phyloP scores from a whole-genome alignment of 64 coral and sea anemone species.

The Catalaphyllia jardinei region DNA sequence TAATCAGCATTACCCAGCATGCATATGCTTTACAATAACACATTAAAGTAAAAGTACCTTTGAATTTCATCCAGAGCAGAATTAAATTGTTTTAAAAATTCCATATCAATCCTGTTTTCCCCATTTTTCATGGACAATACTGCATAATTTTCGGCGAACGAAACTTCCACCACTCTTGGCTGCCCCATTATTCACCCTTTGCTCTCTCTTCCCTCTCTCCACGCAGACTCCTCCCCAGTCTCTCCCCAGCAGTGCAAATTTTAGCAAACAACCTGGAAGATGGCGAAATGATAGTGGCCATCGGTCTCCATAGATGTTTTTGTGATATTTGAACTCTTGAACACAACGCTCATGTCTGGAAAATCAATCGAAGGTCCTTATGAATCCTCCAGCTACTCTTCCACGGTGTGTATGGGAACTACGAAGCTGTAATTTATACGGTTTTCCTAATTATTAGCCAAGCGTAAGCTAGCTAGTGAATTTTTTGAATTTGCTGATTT shows the following conservation, averaged over 20 bases:
- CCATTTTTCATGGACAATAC: conserved; percentile 72
- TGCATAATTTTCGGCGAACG: conserved; percentile 70
- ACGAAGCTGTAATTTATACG: not conserved
- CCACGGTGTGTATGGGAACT: not conserved
- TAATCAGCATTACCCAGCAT: too few relatives aligned
- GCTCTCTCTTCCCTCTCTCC: too few relatives aligned
- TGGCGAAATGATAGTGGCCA: not conserved
- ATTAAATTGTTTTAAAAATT: conserved; percentile 59
- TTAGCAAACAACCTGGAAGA: conserved; percentile 15
- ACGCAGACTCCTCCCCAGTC: not conserved
- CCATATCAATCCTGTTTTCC: conserved; percentile 62
- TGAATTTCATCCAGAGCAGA: conserved; percentile 65
- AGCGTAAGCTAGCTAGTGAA: too few relatives aligned
- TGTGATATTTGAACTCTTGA: not conserved
- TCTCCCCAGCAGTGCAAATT: not conserved
- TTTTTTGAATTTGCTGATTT: too few relatives aligned
- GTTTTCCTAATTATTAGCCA: too few relatives aligned
- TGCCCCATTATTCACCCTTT: not conserved
- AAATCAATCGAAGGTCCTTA: not conserved
- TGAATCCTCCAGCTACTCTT: conserved; percentile 34
- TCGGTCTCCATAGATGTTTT: not conserved
- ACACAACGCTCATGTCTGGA: not conserved
- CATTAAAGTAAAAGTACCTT: conserved; percentile 51
- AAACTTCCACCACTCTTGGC: not conserved
- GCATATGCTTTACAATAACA: too few relatives aligned